Conservation (phyloP, 2,113 vertebrate genomes). For the Sula dactylatra region DNA sequence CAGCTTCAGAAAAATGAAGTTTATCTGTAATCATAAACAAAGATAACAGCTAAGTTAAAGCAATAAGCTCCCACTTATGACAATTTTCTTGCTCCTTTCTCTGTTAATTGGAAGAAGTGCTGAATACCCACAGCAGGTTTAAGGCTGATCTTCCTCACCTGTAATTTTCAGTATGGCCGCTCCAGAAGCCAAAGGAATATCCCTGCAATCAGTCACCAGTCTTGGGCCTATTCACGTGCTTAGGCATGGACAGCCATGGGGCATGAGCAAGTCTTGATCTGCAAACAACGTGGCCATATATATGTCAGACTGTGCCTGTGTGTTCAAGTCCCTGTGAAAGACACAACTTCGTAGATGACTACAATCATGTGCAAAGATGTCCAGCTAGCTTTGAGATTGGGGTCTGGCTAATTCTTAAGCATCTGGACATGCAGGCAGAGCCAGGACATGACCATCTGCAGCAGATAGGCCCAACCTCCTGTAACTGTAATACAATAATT, state of each 20-base stretch:
- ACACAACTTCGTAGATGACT: neutral
- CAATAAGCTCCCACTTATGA: neutral
- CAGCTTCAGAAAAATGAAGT: neutral
- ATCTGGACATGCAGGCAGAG: neutral
- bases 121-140: neutral
- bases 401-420: neutral
- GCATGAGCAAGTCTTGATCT: neutral
- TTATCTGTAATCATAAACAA: neutral
- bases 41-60: neutral
- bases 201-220: fast-evolving
- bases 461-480: neutral
- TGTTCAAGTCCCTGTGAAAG: neutral
- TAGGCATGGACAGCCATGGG: fast-evolving
- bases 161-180: neutral
- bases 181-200: neutral
- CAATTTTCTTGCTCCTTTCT: neutral
- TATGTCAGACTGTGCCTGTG: neutral
- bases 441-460: neutral
- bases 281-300: neutral
- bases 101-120: neutral
- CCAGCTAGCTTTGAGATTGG: neutral
- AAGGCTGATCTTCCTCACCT: neutral
- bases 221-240: neutral
- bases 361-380: neutral
- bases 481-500: neutral